These are phyloP conservation scores for Megalops cyprinoides DNA, from an alignment of 2,797 vertebrate genomes.

Conservation along the genomic window DNA sequence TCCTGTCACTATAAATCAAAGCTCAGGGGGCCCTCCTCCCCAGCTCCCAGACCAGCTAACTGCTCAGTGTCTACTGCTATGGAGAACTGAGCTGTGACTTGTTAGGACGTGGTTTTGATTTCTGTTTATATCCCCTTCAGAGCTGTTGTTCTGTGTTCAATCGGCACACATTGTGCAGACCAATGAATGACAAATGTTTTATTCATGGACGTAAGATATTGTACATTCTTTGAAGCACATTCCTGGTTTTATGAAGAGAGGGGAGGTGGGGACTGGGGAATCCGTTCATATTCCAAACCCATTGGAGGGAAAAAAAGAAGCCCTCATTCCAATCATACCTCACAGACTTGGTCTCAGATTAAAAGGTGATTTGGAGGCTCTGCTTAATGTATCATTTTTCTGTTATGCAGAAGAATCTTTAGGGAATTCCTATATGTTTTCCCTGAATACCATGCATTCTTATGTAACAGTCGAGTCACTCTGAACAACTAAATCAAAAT, in stretches of 20 bases:
- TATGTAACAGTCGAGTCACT: background rate
- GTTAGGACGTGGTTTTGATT: background rate
- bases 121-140: background rate
- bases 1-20: background rate
- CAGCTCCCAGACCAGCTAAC: background rate
- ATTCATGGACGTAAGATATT: slow-evolving; percentile 68
- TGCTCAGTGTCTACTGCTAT: background rate
- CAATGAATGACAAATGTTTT: slow-evolving; percentile 76
- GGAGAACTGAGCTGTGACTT: background rate
- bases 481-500: background rate
- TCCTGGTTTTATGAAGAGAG: slow-evolving; percentile 73
- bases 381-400: slow-evolving; percentile 54
- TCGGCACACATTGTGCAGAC: slow-evolving; percentile 57
- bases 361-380: slow-evolving; percentile 53
- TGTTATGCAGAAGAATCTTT: slow-evolving; percentile 35
- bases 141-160: background rate
- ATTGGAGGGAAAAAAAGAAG: slow-evolving; percentile 36
- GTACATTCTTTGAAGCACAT: slow-evolving; percentile 70
- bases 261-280: slow-evolving; percentile 44
- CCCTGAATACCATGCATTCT: slow-evolving; percentile 29
- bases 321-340: slow-evolving; percentile 59
- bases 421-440: slow-evolving; percentile 32
- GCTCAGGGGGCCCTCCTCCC: background rate
- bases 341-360: slow-evolving; percentile 42
- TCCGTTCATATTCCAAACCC: background rate